Percentiles rank a stretch among this genome's conserved stretches.
phyloP scores from a whole-genome alignment of 2,113 vertebrate species.

The Brienomyrus longianalis region DNA sequence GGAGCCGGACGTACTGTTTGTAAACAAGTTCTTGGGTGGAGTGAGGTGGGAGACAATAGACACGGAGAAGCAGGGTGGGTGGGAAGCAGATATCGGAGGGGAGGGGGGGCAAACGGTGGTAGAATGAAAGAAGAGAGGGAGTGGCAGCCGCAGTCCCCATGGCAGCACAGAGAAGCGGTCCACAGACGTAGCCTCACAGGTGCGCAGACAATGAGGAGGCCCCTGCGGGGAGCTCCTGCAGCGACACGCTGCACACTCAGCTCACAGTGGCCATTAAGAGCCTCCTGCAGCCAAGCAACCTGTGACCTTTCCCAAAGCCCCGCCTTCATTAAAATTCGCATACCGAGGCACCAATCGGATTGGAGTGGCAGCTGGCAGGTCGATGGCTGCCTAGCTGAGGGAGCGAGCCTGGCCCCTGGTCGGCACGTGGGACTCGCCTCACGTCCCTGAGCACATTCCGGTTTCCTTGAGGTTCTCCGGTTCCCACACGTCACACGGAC shows the following conservation, averaged over 20 bases:
- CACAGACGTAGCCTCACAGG: neutral
- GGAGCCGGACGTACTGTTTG: neutral
- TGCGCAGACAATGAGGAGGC: constrained; percentile 33
- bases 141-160: neutral
- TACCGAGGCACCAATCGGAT: neutral
- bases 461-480: neutral
- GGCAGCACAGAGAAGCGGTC: neutral
- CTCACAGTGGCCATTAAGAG: neutral
- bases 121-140: neutral
- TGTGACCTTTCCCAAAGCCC: neutral
- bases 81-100: neutral
- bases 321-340: neutral
- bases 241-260: neutral
- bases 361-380: neutral
- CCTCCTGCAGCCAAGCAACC: neutral
- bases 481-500: neutral
- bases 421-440: neutral
- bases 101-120: neutral
- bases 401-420: neutral
- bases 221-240: neutral
- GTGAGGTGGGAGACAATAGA: neutral
- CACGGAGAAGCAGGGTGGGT: neutral
- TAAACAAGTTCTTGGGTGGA: neutral
- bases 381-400: neutral
- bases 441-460: neutral